A percentile compares a stretch with the other conserved stretches of the same genome.
phyloP scores from a whole-genome alignment of 53 echinoderm and acorn worm species.

The Glandiceps talaboti region DNA sequence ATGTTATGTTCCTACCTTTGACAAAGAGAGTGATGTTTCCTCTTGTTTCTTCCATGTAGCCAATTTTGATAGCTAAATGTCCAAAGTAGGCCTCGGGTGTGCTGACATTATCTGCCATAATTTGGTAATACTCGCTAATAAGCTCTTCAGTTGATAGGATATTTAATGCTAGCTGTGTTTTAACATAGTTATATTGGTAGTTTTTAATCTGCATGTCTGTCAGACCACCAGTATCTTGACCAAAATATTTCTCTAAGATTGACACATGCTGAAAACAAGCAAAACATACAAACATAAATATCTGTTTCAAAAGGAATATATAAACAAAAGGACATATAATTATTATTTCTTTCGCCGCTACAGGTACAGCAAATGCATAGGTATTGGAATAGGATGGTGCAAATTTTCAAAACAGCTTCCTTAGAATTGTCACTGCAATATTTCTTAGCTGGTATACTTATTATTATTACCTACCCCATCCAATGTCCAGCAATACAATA shows the following conservation, averaged over 20 bases:
- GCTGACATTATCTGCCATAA: constrained; percentile 40
- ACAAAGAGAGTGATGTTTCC: constrained; percentile 28
- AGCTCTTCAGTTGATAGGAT: constrained; percentile 42
- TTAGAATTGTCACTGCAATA: too few species aligned
- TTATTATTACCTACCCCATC: too few species aligned
- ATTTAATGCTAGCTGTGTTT: constrained; percentile 51
- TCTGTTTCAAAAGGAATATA: background rate
- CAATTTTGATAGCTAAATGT: constrained; percentile 62
- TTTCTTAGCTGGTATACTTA: too few species aligned
- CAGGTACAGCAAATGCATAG: too few species aligned
- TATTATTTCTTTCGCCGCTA: too few species aligned
- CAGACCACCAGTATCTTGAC: constrained; percentile 52
- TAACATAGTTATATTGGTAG: constrained; percentile 36
- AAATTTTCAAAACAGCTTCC: too few species aligned
- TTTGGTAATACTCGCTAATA: constrained; percentile 61
- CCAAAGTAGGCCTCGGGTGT: constrained; percentile 71
- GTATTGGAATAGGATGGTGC: too few species aligned
- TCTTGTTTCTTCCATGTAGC: constrained; percentile 36
- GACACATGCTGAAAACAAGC: constrained; percentile 41
- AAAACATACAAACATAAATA: background rate
- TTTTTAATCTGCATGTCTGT: constrained; percentile 35
- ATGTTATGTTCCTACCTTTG: too few species aligned
- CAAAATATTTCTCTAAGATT: constrained; percentile 62
- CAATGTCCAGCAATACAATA: too few species aligned
- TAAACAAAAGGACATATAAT: background rate